These are phyloP conservation scores for Nanorana parkeri DNA, from an alignment of 2,113 vertebrate species.

Conservation along the genomic window DNA sequence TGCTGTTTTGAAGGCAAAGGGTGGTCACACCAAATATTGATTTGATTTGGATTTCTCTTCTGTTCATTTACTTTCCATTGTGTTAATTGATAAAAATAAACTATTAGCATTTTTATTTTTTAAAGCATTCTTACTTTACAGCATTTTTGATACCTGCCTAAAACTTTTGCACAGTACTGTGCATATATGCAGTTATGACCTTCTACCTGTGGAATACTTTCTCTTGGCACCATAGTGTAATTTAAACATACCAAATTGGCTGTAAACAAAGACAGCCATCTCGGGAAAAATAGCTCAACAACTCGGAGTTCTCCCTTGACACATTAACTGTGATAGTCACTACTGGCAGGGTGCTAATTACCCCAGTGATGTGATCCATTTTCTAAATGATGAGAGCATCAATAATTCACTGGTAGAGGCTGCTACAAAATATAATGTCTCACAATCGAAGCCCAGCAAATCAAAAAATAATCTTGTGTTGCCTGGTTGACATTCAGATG, in stretches of 20 bases:
- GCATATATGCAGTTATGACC: background rate
- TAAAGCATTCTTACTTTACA: too few relatives aligned
- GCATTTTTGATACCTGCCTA: too few relatives aligned
- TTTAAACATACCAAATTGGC: slow-evolving; percentile 49
- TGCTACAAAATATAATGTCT: slow-evolving; percentile 75
- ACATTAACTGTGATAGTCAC: slow-evolving; percentile 71
- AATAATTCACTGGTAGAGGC: slow-evolving; percentile 76
- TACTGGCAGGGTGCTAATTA: slow-evolving; percentile 76
- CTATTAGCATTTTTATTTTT: too few relatives aligned
- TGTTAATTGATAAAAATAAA: too few relatives aligned
- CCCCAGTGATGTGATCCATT: slow-evolving; percentile 72
- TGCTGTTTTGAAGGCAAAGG: too few relatives aligned
- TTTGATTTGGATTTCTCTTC: too few relatives aligned
- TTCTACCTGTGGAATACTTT: slow-evolving; percentile 50
- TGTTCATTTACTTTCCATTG: too few relatives aligned
- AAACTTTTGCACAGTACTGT: too few relatives aligned
- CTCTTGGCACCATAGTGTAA: slow-evolving; percentile 1
- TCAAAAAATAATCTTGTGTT: slow-evolving; percentile 68
- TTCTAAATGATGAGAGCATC: slow-evolving; percentile 74
- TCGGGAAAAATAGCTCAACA: slow-evolving; percentile 60
- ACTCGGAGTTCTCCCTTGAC: slow-evolving; percentile 61
- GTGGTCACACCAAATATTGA: too few relatives aligned
- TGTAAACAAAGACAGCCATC: slow-evolving; percentile 63
- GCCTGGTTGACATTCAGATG: slow-evolving; percentile 71
- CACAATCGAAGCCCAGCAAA: slow-evolving; percentile 66